Conservation (phyloP, 2,888 invertebrate genomes). For the Phaedon cochleariae region DNA sequence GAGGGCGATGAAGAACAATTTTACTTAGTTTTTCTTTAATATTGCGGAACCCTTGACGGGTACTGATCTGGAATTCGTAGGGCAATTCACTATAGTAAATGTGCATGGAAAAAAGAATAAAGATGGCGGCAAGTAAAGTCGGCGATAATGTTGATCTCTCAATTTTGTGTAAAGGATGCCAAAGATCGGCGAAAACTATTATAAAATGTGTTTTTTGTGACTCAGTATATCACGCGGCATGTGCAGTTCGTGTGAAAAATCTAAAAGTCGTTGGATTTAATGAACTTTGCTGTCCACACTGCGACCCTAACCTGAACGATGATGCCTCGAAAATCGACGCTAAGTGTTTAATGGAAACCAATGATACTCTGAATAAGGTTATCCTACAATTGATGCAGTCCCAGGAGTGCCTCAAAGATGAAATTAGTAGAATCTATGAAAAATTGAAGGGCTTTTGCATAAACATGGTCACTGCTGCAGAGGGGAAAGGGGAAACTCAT, state of each 20-base stretch:
- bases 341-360: background rate
- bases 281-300: conserved; percentile 3
- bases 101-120: too few species aligned
- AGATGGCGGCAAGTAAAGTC: background rate
- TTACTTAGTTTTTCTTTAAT: too few species aligned
- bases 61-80: too few species aligned
- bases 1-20: too few species aligned
- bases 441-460: background rate
- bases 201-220: background rate
- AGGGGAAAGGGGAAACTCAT: background rate
- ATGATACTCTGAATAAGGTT: conserved; percentile 2
- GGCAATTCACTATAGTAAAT: too few species aligned
- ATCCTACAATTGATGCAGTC: conserved; percentile 2
- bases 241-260: conserved; percentile 6
- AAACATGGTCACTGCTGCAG: background rate
- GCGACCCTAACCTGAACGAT: conserved; percentile 5
- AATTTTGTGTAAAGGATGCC: conserved; percentile 4
- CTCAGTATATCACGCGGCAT: conserved; percentile 1
- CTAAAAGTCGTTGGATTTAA: conserved; percentile 4
- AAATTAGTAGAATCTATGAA: background rate
- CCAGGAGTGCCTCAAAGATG: background rate
- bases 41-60: too few species aligned
- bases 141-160: background rate
- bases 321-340: background rate
- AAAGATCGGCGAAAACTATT: background rate